Conservation (phyloP, 2,797 vertebrate species). For the Anisognathus igniventris region DNA sequence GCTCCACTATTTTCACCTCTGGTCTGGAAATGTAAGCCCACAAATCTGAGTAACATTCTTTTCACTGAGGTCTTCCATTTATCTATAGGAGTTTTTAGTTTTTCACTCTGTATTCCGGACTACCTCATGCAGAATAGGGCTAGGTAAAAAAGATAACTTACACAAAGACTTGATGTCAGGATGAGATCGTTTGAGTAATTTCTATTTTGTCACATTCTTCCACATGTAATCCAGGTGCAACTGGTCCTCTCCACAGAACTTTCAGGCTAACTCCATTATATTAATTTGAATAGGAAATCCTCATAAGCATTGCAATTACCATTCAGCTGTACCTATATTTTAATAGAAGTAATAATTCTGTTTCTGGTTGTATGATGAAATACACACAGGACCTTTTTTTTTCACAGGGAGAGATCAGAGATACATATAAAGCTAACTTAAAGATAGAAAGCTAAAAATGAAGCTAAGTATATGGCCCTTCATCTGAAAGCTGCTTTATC, state of each 20-base stretch:
- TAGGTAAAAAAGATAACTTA: not conserved
- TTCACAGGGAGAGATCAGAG: not conserved
- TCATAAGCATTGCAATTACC: not conserved
- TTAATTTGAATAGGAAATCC: conserved; percentile 3
- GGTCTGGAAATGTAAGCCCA: not conserved
- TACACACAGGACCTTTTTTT: not conserved
- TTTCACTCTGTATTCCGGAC: not conserved
- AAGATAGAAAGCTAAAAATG: not conserved
- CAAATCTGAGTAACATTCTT: not conserved
- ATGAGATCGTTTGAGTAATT: conserved; percentile 24
- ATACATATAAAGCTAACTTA: not conserved
- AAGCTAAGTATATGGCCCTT: not conserved
- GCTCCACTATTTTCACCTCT: not conserved
- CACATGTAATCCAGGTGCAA: conserved; percentile 43
- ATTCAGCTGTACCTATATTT: not conserved
- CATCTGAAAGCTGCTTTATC: conserved; percentile 12
- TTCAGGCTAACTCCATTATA: not conserved
- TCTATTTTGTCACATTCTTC: conserved; percentile 54
- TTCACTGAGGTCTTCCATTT: not conserved
- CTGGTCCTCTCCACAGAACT: not conserved
- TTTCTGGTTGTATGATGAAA: not conserved
- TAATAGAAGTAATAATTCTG: not conserved
- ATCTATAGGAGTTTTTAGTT: not conserved
- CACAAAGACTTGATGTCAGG: not conserved
- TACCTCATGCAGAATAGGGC: not conserved